Evolutionary conservation across 1,140 invertebrate genomes (phyloP), one percentile per base, ranked within the genome.

Genomic region (Triops longicaudatus): DNA sequence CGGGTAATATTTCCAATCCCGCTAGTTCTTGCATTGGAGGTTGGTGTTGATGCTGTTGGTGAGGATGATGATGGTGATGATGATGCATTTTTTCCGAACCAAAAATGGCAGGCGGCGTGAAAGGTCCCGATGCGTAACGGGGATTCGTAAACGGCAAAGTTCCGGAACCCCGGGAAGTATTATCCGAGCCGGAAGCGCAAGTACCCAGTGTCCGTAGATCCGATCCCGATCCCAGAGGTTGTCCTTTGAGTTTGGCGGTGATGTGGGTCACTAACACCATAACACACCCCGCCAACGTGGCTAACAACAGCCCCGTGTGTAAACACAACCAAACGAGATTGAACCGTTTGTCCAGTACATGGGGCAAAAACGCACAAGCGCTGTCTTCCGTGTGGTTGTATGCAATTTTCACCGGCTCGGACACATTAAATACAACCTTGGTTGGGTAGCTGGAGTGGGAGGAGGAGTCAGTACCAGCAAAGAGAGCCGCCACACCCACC

Each of bases 321-420:
- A 88, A 79, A 5, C 84, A 83, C 9, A 87, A 80, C 50, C 86
- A 84, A 78, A 88, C 87, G 5, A 87, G 81, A 74, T 85, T 84
- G 80, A 86, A 87, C 78, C 84, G 83, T 3, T 83, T 78, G 78
- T 87, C 85, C 78, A 87, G 81, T 42, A 83, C 81, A 77, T 84
- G 82, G 0, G 86, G 86, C 79, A 87, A 82, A 74, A 86, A 83
- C 26, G 79, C 80, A 80, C 86, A 87, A 27, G 73, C 72, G 10
- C 84, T 81, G 28, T 78, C 7, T 42, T 44, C 72, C 71, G 41
- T 77, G 41, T 17, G 63, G 10, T 22, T 76, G 78, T 26, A 27
- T 26, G 26, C 37, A 11, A n/a, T 26, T 14, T 42, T 73, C 26
- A 71, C 43, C 3, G 73, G 22, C 22, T 44, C 11, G 14, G 37